phyloP scores from a whole-genome alignment of 2,797 vertebrate species.

The Esox masquinongy region DNA sequence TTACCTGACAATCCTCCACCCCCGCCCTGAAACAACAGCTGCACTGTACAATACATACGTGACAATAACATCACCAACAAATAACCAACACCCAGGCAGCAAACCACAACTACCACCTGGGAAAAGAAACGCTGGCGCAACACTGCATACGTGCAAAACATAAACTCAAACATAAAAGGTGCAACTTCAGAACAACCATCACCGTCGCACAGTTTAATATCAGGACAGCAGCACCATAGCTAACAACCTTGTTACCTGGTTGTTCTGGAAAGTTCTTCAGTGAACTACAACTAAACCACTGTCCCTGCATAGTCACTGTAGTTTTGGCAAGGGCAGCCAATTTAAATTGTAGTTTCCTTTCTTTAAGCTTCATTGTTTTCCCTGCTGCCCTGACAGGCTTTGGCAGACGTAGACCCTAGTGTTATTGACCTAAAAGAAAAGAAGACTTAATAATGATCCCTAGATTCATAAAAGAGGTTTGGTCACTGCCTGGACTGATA shows the following conservation, averaged over 20 bases:
- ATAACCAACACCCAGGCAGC: too few species aligned
- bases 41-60: background rate
- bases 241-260: conserved; percentile 36
- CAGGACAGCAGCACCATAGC: conserved; percentile 20
- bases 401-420: conserved; percentile 30
- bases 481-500: background rate
- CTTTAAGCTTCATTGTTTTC: conserved; percentile 32
- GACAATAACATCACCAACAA: background rate
- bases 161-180: background rate
- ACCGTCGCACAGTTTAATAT: background rate
- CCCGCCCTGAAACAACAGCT: background rate
- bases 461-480: conserved; percentile 54
- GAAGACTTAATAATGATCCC: conserved; percentile 60
- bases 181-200: background rate
- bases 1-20: background rate
- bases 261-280: background rate
- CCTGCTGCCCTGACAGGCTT: conserved; percentile 22
- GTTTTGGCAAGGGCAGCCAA: conserved; percentile 12
- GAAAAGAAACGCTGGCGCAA: background rate
- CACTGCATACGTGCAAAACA: background rate
- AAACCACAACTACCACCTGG: background rate
- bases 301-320: conserved; percentile 13
- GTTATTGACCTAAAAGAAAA: conserved; percentile 68
- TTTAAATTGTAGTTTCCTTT: conserved; percentile 13
- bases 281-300: conserved; percentile 15